phyloP scores from a whole-genome alignment of 2,888 invertebrate genomes.

The Glyphotaelius pellucidus region DNA sequence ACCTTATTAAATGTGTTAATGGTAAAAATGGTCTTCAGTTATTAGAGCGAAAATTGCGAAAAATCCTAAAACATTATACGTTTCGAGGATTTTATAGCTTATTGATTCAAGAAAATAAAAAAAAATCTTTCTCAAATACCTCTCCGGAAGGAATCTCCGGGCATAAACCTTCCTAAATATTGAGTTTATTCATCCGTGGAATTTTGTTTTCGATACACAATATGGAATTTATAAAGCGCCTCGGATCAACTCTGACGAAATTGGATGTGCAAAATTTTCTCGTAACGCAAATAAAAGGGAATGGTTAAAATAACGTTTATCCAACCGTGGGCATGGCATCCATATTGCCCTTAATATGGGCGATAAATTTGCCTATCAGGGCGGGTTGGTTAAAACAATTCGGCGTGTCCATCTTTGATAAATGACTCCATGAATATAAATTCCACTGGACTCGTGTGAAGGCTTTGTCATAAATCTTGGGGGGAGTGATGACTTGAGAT shows the following conservation, averaged over 20 bases:
- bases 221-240: background rate
- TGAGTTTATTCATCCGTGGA: background rate
- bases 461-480: constrained; percentile 48
- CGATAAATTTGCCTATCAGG: constrained; percentile 55
- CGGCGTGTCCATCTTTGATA: constrained; percentile 41
- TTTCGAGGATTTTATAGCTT: background rate
- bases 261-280: constrained; percentile 15
- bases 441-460: constrained; percentile 17
- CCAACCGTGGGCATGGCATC: background rate
- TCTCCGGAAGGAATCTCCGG: background rate
- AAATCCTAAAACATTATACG: background rate
- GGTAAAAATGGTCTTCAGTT: background rate
- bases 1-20: too few species aligned
- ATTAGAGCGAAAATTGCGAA: background rate
- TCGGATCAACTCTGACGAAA: background rate
- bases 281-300: constrained; percentile 20
- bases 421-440: constrained; percentile 54
- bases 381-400: constrained; percentile 50
- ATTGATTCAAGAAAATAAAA: background rate
- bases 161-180: background rate
- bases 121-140: background rate
- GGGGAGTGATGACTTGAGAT: constrained; percentile 27
- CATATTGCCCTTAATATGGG: constrained; percentile 37
- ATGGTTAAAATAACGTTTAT: constrained; percentile 23
- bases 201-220: constrained; percentile 2